Evolutionary conservation across 2,888 invertebrate species (phyloP).

Genomic region (Sepioteuthis lessoniana): DNA sequence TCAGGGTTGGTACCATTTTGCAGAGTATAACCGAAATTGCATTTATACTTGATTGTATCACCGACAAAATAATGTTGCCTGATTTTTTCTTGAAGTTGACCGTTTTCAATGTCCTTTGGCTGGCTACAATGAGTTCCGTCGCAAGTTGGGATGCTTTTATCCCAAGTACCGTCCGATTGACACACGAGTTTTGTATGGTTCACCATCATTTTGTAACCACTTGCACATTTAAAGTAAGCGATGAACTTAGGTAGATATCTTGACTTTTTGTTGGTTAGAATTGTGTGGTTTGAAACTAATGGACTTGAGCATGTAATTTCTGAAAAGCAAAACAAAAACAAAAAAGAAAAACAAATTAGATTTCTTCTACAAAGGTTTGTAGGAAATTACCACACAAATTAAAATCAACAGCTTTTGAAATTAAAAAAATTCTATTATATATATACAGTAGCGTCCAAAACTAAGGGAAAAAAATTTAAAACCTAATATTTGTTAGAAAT

Average conservation of each 20-base stretch:
- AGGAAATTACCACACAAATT: too few relatives aligned
- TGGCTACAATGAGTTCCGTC: conserved; percentile 62
- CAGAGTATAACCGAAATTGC: conserved; percentile 60
- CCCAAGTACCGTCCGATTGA: conserved; percentile 67
- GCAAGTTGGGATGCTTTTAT: conserved; percentile 66
- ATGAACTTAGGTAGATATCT: conserved; percentile 57
- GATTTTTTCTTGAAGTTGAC: conserved; percentile 43
- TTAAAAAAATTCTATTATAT: not conserved
- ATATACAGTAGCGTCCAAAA: too few relatives aligned
- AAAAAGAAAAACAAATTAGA: not conserved
- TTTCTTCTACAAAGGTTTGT: not conserved
- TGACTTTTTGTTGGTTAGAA: conserved; percentile 48
- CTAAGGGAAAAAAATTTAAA: too few relatives aligned
- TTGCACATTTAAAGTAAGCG: conserved; percentile 60
- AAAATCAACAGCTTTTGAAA: too few relatives aligned
- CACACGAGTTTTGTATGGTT: conserved; percentile 61
- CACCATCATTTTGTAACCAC: conserved; percentile 61
- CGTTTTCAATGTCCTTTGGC: conserved; percentile 69
- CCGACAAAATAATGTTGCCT: conserved; percentile 62
- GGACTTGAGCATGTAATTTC: conserved; percentile 65
- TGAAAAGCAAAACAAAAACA: conserved; percentile 52
- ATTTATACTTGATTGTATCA: conserved; percentile 58
- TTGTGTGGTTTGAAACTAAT: conserved; percentile 62
- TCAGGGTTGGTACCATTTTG: conserved; percentile 53
- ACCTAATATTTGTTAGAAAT: too few relatives aligned